Conservation (phyloP, 2,113 vertebrate species). For the Pseudolaguvia tuberculata region DNA sequence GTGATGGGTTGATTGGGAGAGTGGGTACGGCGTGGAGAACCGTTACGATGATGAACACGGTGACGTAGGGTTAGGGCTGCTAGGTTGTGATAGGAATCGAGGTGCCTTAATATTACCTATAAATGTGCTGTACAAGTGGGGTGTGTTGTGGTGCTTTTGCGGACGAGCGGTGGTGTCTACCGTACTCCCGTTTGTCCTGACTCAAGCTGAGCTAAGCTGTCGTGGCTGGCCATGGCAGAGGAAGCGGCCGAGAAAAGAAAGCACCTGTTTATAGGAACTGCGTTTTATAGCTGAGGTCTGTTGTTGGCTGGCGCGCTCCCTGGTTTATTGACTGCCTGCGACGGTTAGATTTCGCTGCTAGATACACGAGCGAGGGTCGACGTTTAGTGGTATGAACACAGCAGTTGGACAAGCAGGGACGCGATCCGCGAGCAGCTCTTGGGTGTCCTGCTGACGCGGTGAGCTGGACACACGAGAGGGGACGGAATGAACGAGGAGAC, state of each 20-base stretch:
- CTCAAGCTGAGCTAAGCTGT: constrained; percentile 32
- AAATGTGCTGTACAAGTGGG: constrained; percentile 45
- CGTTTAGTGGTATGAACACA: background rate
- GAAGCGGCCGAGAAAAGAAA: constrained; percentile 40
- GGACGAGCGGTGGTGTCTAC: constrained; percentile 35
- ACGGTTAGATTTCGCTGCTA: constrained; percentile 27
- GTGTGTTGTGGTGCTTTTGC: constrained; percentile 26
- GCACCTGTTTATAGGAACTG: constrained; percentile 43
- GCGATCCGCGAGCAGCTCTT: constrained; percentile 26
- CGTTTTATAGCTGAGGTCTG: constrained; percentile 41
- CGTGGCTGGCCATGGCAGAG: constrained; percentile 11
- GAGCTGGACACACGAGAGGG: constrained; percentile 16
- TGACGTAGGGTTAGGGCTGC: background rate
- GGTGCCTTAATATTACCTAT: constrained; percentile 45
- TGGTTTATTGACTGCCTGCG: constrained; percentile 33
- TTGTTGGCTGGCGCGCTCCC: constrained; percentile 43
- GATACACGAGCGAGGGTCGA: background rate
- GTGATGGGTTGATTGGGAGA: constrained; percentile 49
- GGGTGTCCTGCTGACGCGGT: constrained; percentile 34
- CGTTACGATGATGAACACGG: constrained; percentile 42
- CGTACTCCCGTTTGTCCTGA: constrained; percentile 31
- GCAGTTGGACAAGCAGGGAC: background rate
- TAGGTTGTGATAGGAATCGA: background rate
- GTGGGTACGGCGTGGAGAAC: constrained; percentile 38
- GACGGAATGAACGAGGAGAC: constrained; percentile 38